These are phyloP conservation scores for Euwallacea fornicatus DNA, from an alignment of 1,140 invertebrate genomes.

Conservation along the genomic window DNA sequence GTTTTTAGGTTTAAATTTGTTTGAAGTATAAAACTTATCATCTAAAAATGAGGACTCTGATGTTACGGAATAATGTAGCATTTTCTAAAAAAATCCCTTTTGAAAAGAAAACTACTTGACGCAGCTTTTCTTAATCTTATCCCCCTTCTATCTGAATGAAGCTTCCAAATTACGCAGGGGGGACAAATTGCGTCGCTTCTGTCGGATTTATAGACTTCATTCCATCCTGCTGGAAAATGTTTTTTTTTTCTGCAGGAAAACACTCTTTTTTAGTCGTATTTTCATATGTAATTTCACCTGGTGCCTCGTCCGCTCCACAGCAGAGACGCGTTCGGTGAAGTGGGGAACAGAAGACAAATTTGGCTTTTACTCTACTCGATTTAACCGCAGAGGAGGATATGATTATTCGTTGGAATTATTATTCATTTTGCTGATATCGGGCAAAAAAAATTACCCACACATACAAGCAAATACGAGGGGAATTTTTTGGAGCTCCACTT, in stretches of 20 bases:
- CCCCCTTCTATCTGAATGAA: neutral
- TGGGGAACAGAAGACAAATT: slow-evolving; percentile 5
- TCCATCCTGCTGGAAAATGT: slow-evolving; percentile 10
- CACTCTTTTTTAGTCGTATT: slow-evolving; percentile 9
- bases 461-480: too few relatives aligned
- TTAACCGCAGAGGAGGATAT: neutral
- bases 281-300: slow-evolving; percentile 24
- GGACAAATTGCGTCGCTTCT: slow-evolving; percentile 16
- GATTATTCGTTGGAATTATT: too few relatives aligned
- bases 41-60: too few relatives aligned
- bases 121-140: too few relatives aligned
- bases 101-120: neutral
- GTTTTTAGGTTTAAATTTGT: too few relatives aligned
- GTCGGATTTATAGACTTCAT: slow-evolving; percentile 18
- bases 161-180: neutral
- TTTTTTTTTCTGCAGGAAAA: slow-evolving; percentile 11
- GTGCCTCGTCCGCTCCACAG: neutral
- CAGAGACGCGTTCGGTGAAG: neutral
- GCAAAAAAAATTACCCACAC: neutral
- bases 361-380: slow-evolving; percentile 10
- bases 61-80: too few relatives aligned
- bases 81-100: too few relatives aligned
- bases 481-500: too few relatives aligned
- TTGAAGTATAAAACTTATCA: too few relatives aligned
- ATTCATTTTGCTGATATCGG: too few relatives aligned